Conservation (phyloP, 2,113 vertebrate genomes). For the Plotosus lineatus region DNA sequence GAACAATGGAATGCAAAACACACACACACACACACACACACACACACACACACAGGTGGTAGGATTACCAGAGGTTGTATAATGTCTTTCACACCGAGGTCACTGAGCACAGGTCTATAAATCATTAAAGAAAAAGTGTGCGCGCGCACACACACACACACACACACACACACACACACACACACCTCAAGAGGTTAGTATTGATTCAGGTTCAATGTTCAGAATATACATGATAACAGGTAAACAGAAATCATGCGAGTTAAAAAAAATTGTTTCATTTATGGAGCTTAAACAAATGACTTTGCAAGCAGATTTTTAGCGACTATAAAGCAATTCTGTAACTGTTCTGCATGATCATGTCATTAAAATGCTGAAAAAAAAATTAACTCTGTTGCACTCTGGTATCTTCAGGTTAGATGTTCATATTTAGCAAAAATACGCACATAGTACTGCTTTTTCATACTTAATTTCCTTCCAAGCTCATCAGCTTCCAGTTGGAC, state of each 20-base stretch:
- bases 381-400: neutral
- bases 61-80: conserved; percentile 18
- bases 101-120: conserved; percentile 32
- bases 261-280: too few relatives aligned
- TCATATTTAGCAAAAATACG: neutral
- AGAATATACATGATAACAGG: neutral
- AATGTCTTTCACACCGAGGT: conserved; percentile 5
- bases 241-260: neutral
- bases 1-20: neutral
- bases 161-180: conserved; percentile 16
- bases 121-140: conserved; percentile 3
- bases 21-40: conserved; percentile 6
- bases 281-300: too few relatives aligned
- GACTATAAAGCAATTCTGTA: neutral
- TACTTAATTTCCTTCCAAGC: neutral
- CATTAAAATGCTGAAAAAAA: neutral
- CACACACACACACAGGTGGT: neutral
- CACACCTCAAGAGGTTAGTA: neutral
- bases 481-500: neutral
- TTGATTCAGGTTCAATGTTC: conserved; percentile 12
- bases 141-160: neutral
- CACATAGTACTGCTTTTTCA: neutral
- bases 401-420: conserved; percentile 2
- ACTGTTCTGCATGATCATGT: neutral
- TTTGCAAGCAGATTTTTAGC: neutral